Evolutionary conservation across 2,888 invertebrate species (phyloP).

Genomic region (Thumatha senex): DNA sequence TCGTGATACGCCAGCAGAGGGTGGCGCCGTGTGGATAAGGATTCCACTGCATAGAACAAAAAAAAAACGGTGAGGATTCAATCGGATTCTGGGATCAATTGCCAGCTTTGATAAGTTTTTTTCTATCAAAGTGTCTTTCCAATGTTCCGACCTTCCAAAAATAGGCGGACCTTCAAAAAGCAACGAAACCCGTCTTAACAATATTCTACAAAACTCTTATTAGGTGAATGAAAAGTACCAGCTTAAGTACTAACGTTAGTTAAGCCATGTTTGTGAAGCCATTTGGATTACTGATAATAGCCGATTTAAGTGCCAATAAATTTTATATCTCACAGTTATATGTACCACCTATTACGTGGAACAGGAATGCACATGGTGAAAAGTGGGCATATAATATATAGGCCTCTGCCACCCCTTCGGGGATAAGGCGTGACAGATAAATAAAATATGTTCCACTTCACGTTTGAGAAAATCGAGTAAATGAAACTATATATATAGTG

Average conservation of each 20-base stretch:
- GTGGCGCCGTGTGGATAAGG: too few species aligned
- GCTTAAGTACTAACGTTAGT: conserved; percentile 17
- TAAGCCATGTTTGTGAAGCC: conserved; percentile 5
- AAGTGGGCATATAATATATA: too few species aligned
- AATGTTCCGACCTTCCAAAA: too few species aligned
- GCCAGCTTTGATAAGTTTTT: too few species aligned
- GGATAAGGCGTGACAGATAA: too few species aligned
- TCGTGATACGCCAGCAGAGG: too few species aligned
- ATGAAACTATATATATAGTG: conserved; percentile 8
- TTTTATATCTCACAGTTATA: conserved; percentile 16
- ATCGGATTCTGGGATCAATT: too few species aligned
- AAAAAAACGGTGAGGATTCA: too few species aligned
- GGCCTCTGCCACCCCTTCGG: too few species aligned
- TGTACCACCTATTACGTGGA: not conserved
- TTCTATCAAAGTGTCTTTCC: too few species aligned
- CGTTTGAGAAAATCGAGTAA: conserved; percentile 1
- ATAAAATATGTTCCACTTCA: not conserved
- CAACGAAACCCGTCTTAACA: not conserved
- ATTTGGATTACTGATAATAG: conserved; percentile 27
- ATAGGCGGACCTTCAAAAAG: not conserved
- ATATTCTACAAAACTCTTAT: conserved; percentile 9
- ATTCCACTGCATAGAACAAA: too few species aligned
- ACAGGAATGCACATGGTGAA: too few species aligned
- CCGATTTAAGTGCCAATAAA: conserved; percentile 32
- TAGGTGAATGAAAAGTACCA: conserved; percentile 28